A percentile compares a stretch with the other conserved stretches of the same genome.
Conservation (phyloP, 2,797 vertebrate genomes). For the Galago senegalensis region DNA sequence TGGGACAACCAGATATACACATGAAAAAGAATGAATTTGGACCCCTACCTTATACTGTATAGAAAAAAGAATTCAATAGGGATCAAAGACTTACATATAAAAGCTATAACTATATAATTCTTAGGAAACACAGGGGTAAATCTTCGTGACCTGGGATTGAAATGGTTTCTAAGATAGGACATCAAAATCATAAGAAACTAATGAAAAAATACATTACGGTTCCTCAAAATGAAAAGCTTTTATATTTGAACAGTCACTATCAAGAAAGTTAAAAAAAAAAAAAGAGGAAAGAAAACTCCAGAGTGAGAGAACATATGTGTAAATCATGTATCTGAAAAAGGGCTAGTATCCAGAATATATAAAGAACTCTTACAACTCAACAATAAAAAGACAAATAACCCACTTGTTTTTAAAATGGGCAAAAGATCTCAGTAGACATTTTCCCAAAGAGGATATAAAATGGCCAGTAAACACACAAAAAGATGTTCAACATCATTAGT, state of each 20-base stretch:
- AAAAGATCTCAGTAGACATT: neutral
- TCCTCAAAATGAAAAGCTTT: neutral
- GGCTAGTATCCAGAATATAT: neutral
- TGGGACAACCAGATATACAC: neutral
- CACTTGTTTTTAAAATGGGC: neutral
- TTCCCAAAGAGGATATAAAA: neutral
- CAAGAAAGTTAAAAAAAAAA: neutral
- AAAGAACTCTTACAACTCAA: neutral
- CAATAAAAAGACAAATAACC: neutral
- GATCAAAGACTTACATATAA: slow-evolving; percentile 52
- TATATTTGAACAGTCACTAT: neutral
- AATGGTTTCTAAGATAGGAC: neutral
- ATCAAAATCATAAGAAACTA: slow-evolving; percentile 21
- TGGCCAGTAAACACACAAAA: neutral
- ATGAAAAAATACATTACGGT: neutral
- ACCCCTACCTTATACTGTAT: neutral
- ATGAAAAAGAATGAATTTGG: neutral
- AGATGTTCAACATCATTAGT: neutral
- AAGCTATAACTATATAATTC: slow-evolving; percentile 1
- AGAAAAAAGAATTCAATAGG: slow-evolving; percentile 25
- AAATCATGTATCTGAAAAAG: neutral
- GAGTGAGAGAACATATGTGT: neutral
- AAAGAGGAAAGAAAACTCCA: neutral
- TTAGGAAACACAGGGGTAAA: neutral
- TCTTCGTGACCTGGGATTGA: neutral